Evolutionary conservation across 2,888 invertebrate species (phyloP).

Genomic region (Heliconius hortense): DNA sequence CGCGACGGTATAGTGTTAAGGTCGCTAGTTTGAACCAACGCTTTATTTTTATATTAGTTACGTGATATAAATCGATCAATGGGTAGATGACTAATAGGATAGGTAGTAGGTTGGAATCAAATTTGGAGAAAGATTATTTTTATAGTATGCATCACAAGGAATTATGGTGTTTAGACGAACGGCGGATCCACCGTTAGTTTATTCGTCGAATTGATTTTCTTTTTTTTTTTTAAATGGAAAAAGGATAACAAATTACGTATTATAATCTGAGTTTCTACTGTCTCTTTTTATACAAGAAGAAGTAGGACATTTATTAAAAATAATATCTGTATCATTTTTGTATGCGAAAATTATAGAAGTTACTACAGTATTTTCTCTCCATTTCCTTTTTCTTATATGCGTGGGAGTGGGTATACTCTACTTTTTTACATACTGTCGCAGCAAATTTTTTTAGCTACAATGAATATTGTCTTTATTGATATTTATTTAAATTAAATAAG

Average conservation of each 20-base stretch:
- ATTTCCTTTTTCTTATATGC: too few relatives aligned
- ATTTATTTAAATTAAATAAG: not conserved
- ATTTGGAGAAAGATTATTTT: not conserved
- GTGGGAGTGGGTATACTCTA: too few relatives aligned
- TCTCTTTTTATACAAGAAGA: not conserved
- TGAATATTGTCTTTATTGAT: too few relatives aligned
- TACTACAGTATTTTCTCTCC: too few relatives aligned
- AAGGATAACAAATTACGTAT: not conserved
- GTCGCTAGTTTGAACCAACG: constrained; percentile 25
- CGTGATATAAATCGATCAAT: not conserved
- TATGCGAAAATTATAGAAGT: too few relatives aligned
- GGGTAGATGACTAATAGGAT: not conserved
- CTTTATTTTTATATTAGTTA: constrained; percentile 15
- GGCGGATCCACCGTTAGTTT: not conserved
- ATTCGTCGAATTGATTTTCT: not conserved
- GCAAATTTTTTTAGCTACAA: too few relatives aligned
- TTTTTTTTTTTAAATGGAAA: not conserved
- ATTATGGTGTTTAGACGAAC: too few relatives aligned
- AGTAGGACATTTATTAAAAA: not conserved
- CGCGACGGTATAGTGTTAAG: constrained; percentile 27
- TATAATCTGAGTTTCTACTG: not conserved
- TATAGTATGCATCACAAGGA: too few relatives aligned
- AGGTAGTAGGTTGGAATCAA: not conserved
- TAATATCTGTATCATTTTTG: not conserved
- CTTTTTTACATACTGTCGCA: too few relatives aligned